Conservation (phyloP, 2,797 vertebrate species). For the Staurois parvus region DNA sequence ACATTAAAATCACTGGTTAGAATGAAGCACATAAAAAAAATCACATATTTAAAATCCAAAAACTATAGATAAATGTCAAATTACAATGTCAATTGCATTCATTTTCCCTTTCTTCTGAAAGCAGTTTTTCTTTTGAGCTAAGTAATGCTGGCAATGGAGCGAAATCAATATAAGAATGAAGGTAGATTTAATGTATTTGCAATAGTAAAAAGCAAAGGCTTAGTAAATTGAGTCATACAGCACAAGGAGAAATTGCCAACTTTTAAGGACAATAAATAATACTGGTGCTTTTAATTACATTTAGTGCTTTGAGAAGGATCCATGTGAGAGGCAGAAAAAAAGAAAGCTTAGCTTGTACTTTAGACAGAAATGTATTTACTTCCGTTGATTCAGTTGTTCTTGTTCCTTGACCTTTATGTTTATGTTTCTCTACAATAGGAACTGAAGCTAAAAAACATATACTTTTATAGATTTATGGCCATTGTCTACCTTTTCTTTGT, state of each 20-base stretch:
- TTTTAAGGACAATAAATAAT: constrained; percentile 49
- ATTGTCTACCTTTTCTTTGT: background rate
- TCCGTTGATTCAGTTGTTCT: background rate
- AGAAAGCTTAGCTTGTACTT: background rate
- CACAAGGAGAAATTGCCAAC: constrained; percentile 20
- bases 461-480: background rate
- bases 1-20: constrained; percentile 19
- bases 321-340: constrained; percentile 7
- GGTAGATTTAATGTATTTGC: constrained; percentile 56
- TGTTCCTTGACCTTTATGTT: constrained; percentile 1
- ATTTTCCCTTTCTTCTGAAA: constrained; percentile 38
- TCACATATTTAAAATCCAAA: constrained; percentile 9
- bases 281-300: constrained; percentile 40
- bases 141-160: constrained; percentile 50
- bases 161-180: constrained; percentile 53
- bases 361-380: background rate
- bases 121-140: constrained; percentile 48
- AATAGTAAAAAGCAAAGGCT: constrained; percentile 50
- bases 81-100: constrained; percentile 26
- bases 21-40: background rate
- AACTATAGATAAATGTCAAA: constrained; percentile 36
- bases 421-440: background rate
- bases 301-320: constrained; percentile 14
- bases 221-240: constrained; percentile 44
- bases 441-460: background rate